Evolutionary conservation across 2,888 invertebrate genomes (phyloP).

Genomic region (Pomacea canaliculata): DNA sequence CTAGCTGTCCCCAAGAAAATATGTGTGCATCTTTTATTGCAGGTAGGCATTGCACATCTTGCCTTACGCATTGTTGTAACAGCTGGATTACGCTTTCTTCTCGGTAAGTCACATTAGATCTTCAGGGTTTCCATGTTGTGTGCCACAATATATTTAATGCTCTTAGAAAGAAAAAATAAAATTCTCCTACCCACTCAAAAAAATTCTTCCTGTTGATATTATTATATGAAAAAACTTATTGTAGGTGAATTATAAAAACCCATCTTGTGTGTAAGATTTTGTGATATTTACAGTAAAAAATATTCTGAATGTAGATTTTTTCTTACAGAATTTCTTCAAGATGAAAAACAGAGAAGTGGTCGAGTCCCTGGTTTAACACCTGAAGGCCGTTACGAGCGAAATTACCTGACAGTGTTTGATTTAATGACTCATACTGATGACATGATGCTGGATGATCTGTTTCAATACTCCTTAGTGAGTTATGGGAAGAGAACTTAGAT

Average conservation of each 20-base stretch:
- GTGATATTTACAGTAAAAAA: neutral
- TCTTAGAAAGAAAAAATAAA: no score
- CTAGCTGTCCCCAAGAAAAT: no score
- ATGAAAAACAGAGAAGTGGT: neutral
- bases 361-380: slow-evolving; percentile 2
- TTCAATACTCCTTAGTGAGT: slow-evolving; percentile 74
- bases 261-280: neutral
- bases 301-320: neutral
- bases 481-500: no score
- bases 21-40: slow-evolving; percentile 23
- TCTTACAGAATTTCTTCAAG: slow-evolving; percentile 4
- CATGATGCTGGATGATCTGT: slow-evolving; percentile 75
- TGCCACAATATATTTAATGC: no score
- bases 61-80: slow-evolving; percentile 57
- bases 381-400: slow-evolving; percentile 46
- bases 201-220: no score
- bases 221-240: no score
- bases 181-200: no score
- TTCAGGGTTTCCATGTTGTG: no score
- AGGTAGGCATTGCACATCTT: slow-evolving; percentile 67
- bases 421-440: slow-evolving; percentile 82
- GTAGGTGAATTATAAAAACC: no score
- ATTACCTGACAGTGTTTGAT: slow-evolving; percentile 77
- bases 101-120: slow-evolving; percentile 39
- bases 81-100: slow-evolving; percentile 47